Base-by-base conservation (phyloP, 1,140 invertebrate species). In the Lepidurus apus region DNA sequence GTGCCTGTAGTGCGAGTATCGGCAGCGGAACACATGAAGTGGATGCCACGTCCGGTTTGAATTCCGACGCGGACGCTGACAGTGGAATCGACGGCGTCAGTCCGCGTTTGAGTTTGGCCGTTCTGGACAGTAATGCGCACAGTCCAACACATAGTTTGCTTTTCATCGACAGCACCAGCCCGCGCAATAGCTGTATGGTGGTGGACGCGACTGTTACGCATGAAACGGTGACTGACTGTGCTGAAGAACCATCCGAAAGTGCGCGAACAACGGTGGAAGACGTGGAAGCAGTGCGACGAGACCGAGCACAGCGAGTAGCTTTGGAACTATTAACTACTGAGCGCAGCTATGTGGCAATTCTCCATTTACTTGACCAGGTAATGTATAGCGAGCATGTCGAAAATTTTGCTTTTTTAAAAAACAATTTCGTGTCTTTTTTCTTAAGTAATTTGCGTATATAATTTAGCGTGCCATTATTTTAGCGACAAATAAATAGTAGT, bases 321-420 rank as follows among this genome's bases (percentile, higher is more conserved):
- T 80, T 84, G 24, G 88, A 89, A 80, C 82, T 89, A 21, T 82
- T 89, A 21, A 84, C 84, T 7, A 89, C 88, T 9, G 88, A 89
- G 81, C 81, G 85, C 80, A 85, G 85, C 7, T 89, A 89, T 81
- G 88, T 89, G 3, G 80, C 81, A 24, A 85, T 86, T 43, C 83
- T 89, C 4, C 85, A 87, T 78, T 84, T 89, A 1, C 84, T 89
- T 76, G 87, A 89, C 81, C 87, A 89, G 84, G 87, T 88, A 82
- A 78, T 34, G 4, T 34, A 34, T 4, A 34, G 34, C 34, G 34
- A 34, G 34, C 34, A 4, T 34, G 34, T 34, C 34, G 34, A 34
- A 34, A 34, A 34, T 34, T 4, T 34, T 1, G 8, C 24, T 42
- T 76, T 75, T 74, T 42, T 4, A 34, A 34, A 34, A 34, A 34